Percentiles rank a stretch among this genome's conserved stretches.
These are phyloP conservation scores for Pseudochromis fuscus DNA, from an alignment of 2,797 vertebrate species.

Conservation along the genomic window DNA sequence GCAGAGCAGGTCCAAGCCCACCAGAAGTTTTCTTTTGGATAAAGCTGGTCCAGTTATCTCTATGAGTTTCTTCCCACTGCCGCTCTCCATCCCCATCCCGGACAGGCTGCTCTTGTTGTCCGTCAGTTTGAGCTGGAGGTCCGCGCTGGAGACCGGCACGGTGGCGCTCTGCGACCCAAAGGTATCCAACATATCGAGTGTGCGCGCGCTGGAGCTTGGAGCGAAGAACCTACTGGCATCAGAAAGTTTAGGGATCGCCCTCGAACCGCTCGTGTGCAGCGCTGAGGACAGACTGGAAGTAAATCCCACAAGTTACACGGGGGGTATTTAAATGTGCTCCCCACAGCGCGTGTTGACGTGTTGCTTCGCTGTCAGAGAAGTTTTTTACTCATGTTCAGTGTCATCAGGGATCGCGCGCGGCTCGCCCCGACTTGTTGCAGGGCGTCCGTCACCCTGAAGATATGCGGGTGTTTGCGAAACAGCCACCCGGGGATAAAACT, in stretches of 20 bases:
- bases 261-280: slow-evolving; percentile 14
- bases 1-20: slow-evolving; percentile 79
- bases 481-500: neutral
- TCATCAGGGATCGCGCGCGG: slow-evolving; percentile 30
- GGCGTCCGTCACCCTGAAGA: slow-evolving; percentile 52
- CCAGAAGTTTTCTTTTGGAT: slow-evolving; percentile 76
- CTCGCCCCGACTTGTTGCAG: slow-evolving; percentile 50
- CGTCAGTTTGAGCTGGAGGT: slow-evolving; percentile 66
- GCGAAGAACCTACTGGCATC: slow-evolving; percentile 13
- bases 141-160: slow-evolving; percentile 39
- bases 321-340: slow-evolving; percentile 30
- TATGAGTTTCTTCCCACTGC: slow-evolving; percentile 59
- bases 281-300: neutral
- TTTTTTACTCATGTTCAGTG: slow-evolving; percentile 39
- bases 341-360: slow-evolving; percentile 28
- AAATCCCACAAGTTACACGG: neutral
- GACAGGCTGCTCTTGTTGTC: slow-evolving; percentile 49
- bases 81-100: slow-evolving; percentile 64
- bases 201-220: neutral
- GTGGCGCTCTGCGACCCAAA: slow-evolving; percentile 49
- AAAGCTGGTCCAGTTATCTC: slow-evolving; percentile 62
- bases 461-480: slow-evolving; percentile 57
- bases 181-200: slow-evolving; percentile 70
- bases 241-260: slow-evolving; percentile 17
- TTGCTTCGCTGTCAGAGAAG: neutral